phyloP scores from a whole-genome alignment of 2,113 vertebrate species.

The Potamarius usumacintae region DNA sequence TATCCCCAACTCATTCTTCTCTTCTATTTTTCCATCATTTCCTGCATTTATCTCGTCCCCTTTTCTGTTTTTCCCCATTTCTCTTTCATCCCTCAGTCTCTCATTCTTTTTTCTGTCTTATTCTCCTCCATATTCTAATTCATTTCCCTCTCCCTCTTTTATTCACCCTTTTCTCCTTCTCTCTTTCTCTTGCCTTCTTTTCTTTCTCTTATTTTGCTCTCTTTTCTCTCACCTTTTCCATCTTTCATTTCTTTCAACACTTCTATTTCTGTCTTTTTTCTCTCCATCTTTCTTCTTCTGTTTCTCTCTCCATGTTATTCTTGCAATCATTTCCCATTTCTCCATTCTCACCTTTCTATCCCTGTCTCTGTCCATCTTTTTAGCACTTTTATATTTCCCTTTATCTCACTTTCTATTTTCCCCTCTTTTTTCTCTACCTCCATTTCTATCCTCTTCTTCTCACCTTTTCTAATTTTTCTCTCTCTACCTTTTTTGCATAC shows the following conservation, averaged over 20 bases:
- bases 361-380: not conserved
- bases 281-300: not conserved
- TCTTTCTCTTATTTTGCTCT: too few relatives aligned
- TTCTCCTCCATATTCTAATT: not conserved
- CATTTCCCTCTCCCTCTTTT: not conserved
- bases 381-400: not conserved
- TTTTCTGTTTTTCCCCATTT: not conserved
- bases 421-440: not conserved
- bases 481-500: not conserved
- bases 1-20: not conserved
- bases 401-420: not conserved
- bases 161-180: not conserved
- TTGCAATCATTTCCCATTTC: not conserved
- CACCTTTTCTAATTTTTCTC: not conserved
- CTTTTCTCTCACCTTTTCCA: too few relatives aligned
- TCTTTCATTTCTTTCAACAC: too few relatives aligned
- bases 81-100: not conserved
- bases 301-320: not conserved
- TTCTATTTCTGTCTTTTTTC: not conserved
- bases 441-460: not conserved
- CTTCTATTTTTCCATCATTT: not conserved
- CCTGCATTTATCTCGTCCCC: not conserved
- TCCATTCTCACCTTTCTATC: not conserved
- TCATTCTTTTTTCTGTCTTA: not conserved
- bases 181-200: not conserved